Conservation (phyloP, 2,888 invertebrate genomes). For the Sabatieria punctata region DNA sequence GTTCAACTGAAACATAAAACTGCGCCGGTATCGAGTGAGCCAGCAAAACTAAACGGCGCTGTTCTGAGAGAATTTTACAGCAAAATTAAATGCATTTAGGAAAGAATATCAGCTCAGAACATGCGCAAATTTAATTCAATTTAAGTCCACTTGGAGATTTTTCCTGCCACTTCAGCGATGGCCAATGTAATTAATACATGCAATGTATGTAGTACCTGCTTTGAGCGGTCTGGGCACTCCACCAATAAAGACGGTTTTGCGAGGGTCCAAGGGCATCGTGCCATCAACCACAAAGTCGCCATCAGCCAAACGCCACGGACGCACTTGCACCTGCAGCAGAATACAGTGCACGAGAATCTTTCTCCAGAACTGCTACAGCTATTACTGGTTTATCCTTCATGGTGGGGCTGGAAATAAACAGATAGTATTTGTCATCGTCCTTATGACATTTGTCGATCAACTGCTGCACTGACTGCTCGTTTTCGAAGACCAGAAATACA, state of each 20-base stretch:
- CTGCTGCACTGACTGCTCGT: constrained; percentile 89
- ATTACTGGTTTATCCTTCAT: constrained; percentile 97
- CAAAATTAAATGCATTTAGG: too few species aligned
- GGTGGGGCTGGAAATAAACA: constrained; percentile 94
- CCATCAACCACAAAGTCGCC: constrained; percentile 95
- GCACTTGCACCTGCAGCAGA: too few species aligned
- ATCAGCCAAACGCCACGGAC: constrained; percentile 48
- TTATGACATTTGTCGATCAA: constrained; percentile 92
- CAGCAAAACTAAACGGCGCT: background rate
- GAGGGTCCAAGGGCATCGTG: constrained; percentile 94
- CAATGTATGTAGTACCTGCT: constrained; percentile 50
- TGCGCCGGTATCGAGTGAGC: background rate
- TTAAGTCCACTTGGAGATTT: background rate
- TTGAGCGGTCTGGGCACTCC: constrained; percentile 90
- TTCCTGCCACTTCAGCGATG: background rate
- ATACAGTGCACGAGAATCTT: too few species aligned
- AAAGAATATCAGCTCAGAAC: too few species aligned
- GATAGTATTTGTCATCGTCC: constrained; percentile 89
- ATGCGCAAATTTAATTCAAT: background rate
- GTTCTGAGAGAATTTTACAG: too few species aligned
- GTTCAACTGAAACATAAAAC: constrained; percentile 50
- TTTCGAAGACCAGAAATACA: constrained; percentile 49
- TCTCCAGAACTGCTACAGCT: too few species aligned
- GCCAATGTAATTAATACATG: background rate
- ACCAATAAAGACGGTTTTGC: too few species aligned